Base-by-base conservation (phyloP, 2,888 invertebrate species). In the Tenthredo distinguenda region DNA sequence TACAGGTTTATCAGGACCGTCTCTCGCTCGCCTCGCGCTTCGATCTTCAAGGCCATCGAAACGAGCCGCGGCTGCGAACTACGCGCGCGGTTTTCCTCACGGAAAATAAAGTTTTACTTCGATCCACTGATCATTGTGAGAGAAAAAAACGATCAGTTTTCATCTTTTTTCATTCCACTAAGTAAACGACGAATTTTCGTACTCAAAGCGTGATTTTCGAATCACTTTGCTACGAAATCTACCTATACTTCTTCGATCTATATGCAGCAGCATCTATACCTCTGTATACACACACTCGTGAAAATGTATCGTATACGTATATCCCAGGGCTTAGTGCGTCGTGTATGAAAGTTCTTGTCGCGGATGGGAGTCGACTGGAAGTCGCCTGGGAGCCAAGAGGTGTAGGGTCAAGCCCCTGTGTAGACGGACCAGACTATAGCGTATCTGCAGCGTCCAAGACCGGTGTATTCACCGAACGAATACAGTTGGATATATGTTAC, bases 401-500 rank as follows among this genome's bases (percentile, higher is more conserved):
- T 77, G 77, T 77, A 77, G 77, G 77, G 77, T 77, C 77, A 77
- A 77, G 77, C 77, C 77, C 77, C 77, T 77, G 77, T 77, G 77
- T 40, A 77, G 77, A 55, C 77, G 77, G 72, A 77, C 77, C 77
- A 55, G 5, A 77, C 77, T 77, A 77, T 77, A 77, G 31, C 77
- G 34, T 77, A 77, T 77, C 55, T 77, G 26, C 50, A 34, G 50
- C 55, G 50, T 77, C 77, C 77, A 77, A 77, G 47, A 55, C 50
- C 77, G 77, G 50, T 77, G 77, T 55, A 55, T 77, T 55, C 77
- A 55, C 55, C 77, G 77, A 77, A 77, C 77, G 10, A 77, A 50
- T 31, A 34, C 40, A 43, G 43, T 74, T 43, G 21, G 5, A n/a
- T 74, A n/a, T 62, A 62, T 26, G 62, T 62, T 26, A 62, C 12